These are phyloP conservation scores for Cartodere bifasciata DNA, from an alignment of 2,888 invertebrate genomes.

Conservation along the genomic window DNA sequence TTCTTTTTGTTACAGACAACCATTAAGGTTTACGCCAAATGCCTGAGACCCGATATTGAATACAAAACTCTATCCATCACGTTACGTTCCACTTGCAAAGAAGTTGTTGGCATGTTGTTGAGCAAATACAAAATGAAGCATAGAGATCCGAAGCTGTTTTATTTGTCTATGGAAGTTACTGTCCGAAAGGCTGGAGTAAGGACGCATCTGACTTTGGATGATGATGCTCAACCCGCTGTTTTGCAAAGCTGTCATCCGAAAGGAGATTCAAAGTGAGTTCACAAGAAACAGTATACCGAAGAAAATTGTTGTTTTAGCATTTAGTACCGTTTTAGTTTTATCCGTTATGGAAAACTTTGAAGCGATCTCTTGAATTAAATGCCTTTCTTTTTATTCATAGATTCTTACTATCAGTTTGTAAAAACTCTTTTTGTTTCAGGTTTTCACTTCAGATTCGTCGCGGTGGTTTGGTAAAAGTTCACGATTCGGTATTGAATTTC, in stretches of 20 bases:
- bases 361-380: too few relatives aligned
- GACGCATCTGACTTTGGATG: constrained; percentile 72
- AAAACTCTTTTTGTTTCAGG: constrained; percentile 41
- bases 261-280: constrained; percentile 79
- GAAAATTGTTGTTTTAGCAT: too few relatives aligned
- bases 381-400: too few relatives aligned
- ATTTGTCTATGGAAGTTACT: constrained; percentile 88
- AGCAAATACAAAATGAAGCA: constrained; percentile 80
- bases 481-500: constrained; percentile 82
- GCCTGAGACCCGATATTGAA: constrained; percentile 84
- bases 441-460: constrained; percentile 80
- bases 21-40: constrained; percentile 81
- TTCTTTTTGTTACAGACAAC: constrained; percentile 58
- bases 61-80: constrained; percentile 89
- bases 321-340: too few relatives aligned
- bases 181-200: constrained; percentile 72
- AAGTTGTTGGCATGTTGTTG: constrained; percentile 72
- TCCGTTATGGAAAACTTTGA: too few relatives aligned
- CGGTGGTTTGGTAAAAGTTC: constrained; percentile 84
- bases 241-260: constrained; percentile 88
- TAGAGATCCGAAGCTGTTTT: constrained; percentile 84
- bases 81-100: constrained; percentile 76
- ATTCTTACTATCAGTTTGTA: too few relatives aligned
- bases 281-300: too few relatives aligned
- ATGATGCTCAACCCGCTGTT: constrained; percentile 80